Evolutionary conservation across 2,113 vertebrate species (phyloP), one percentile per base, ranked within the genome.

Genomic region (Podocnemis expansa): DNA sequence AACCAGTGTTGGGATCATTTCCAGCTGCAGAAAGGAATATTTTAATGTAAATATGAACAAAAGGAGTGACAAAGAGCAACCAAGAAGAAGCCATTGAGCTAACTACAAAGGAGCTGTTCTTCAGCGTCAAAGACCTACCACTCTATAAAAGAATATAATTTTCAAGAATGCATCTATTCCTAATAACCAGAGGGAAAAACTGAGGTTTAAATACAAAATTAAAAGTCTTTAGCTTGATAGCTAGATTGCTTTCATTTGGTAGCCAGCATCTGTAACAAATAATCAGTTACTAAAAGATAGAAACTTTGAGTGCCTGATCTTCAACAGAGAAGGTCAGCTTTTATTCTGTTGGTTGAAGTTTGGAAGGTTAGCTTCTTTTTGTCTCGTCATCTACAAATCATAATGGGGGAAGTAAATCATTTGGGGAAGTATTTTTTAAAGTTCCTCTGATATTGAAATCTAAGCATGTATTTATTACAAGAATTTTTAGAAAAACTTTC

Each of bases 21-120:
- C 89, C 84, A 96, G 87, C 80, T 73, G 83, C 54, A 89, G 84
- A 79, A 91, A 87, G 25, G 70, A 81, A 95, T 90, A 95, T 93
- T 93, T 94, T 93, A 92, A 92, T 92, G 82, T 0, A 8, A 76
- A 24, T 58, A 41, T 0, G 6, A 49, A 91, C 78, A 90, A 94
- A 95, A 94, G 84, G 63, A 85, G 58, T 91, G 78, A 2, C 78
- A 90, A 54, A 78, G 85, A 93, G 45, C 54, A 93, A 86, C 52
- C 91, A 93, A 89, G 93, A 29, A 25, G 84, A 90, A 91, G n/a
- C 54, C 49, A n/a, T 70, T 58, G 45, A 76, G 85, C 85, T 80
- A 91, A 84, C 95, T 91, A 89, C 56, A 78, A 93, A 96, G 9
- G 91, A 82, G 9, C 78, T 54, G 10, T 86, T 49, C 76, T 93